Percentiles rank a stretch among this genome's conserved stretches.
These are phyloP conservation scores for Semnornis frantzii DNA, from an alignment of 2,113 vertebrate species.

Conservation along the genomic window DNA sequence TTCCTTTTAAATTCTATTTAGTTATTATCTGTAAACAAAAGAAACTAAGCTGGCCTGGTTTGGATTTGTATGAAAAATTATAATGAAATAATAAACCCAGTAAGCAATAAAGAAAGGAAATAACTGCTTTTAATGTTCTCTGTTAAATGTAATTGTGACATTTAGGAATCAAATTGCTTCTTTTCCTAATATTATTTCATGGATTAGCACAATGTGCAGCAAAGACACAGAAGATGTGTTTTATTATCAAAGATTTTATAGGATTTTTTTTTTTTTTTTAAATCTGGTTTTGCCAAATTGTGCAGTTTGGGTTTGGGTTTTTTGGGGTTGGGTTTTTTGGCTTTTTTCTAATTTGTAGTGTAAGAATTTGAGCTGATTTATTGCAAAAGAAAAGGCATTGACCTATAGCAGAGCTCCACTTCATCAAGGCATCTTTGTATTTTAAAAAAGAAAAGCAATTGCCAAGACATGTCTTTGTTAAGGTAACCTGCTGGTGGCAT, in stretches of 20 bases:
- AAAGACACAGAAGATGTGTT: neutral
- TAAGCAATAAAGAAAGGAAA: constrained; percentile 34
- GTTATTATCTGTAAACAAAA: constrained; percentile 30
- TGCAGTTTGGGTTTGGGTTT: no score
- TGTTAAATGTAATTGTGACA: constrained; percentile 41
- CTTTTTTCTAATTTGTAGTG: neutral
- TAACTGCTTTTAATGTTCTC: constrained; percentile 39
- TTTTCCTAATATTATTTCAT: constrained; percentile 34
- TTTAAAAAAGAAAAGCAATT: neutral
- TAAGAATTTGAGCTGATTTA: neutral
- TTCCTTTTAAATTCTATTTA: constrained; percentile 20
- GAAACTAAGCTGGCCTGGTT: neutral
- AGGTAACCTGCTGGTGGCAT: neutral
- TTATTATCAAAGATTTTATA: neutral
- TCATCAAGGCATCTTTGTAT: neutral
- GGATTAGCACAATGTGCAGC: constrained; percentile 2
- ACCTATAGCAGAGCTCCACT: neutral
- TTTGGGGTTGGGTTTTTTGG: no score
- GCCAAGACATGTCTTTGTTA: neutral
- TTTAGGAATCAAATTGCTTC: constrained; percentile 7
- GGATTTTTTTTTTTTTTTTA: neutral
- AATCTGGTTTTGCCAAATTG: neutral
- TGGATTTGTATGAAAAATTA: constrained; percentile 4
- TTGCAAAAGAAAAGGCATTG: neutral
- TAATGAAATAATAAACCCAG: constrained; percentile 29